These are phyloP conservation scores for Drosophila oshimai DNA, from an alignment of 1,140 invertebrate species.

Conservation along the genomic window DNA sequence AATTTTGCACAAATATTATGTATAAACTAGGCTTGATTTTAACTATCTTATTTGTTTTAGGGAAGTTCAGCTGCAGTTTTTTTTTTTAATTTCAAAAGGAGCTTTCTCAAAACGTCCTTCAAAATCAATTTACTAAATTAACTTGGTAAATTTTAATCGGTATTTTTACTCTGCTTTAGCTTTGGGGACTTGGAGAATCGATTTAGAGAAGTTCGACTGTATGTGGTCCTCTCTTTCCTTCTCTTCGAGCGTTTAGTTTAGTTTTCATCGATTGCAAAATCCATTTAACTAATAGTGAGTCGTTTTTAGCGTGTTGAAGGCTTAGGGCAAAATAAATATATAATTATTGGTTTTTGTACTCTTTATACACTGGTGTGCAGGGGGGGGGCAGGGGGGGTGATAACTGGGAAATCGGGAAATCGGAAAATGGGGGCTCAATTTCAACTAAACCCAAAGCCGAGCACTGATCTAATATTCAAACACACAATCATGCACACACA, in stretches of 20 bases:
- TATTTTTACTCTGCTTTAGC: too few relatives aligned
- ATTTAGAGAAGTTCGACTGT: constrained; percentile 11
- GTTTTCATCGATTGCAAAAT: constrained; percentile 27
- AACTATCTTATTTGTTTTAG: too few relatives aligned
- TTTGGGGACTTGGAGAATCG: background rate
- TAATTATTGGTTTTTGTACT: constrained; percentile 22
- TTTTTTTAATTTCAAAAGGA: too few relatives aligned
- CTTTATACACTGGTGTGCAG: constrained; percentile 7
- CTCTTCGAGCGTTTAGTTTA: constrained; percentile 3
- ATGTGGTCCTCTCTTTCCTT: background rate
- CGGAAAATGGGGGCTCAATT: background rate
- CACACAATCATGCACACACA: background rate
- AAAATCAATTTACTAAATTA: too few relatives aligned
- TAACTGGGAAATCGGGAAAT: background rate
- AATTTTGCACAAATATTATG: too few relatives aligned
- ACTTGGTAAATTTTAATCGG: too few relatives aligned
- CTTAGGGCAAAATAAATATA: constrained; percentile 34
- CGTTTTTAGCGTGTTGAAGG: constrained; percentile 10
- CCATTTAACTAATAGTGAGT: constrained; percentile 38
- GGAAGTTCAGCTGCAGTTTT: too few relatives aligned
- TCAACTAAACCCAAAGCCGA: constrained; percentile 26
- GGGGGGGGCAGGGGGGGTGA: background rate
- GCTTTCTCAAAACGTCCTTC: too few relatives aligned
- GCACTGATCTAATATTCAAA: constrained; percentile 22
- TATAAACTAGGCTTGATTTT: too few relatives aligned